phyloP scores from a whole-genome alignment of 2,888 invertebrate genomes.

The Oscheius sp. region DNA sequence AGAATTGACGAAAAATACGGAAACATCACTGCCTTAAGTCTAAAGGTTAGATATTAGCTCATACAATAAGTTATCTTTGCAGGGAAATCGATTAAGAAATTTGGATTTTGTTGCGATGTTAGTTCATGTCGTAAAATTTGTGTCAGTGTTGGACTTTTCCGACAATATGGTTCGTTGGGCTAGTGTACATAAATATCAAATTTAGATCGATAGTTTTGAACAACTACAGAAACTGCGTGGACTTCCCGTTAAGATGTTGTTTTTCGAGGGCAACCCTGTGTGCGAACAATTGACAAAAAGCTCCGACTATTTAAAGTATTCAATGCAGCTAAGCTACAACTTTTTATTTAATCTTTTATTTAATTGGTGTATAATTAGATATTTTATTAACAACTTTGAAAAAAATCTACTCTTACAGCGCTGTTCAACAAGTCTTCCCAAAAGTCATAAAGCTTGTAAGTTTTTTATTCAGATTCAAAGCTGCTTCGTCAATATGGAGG shows the following conservation, averaged over 20 bases:
- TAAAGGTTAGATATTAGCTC: constrained; percentile 43
- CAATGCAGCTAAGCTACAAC: constrained; percentile 9
- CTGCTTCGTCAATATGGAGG: too few species aligned
- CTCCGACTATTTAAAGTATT: constrained; percentile 44
- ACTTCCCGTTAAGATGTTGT: constrained; percentile 58
- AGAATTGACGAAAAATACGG: constrained; percentile 58
- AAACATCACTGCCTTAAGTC: constrained; percentile 53
- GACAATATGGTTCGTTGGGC: constrained; percentile 59
- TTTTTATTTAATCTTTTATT: not conserved
- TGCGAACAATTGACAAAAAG: constrained; percentile 43
- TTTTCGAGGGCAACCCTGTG: constrained; percentile 66
- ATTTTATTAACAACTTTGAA: too few species aligned
- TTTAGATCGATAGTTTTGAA: constrained; percentile 53
- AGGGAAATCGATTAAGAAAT: constrained; percentile 58
- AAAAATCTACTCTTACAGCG: constrained; percentile 46
- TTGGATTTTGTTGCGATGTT: constrained; percentile 59
- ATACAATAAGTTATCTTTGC: constrained; percentile 23
- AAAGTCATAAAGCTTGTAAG: constrained; percentile 57
- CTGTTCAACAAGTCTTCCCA: constrained; percentile 61
- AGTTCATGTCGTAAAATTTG: constrained; percentile 55
- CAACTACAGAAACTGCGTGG: constrained; percentile 58
- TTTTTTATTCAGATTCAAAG: constrained; percentile 2
- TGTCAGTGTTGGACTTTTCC: constrained; percentile 62
- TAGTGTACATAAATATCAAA: not conserved
- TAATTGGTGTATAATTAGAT: constrained; percentile 3